phyloP scores from a whole-genome alignment of 2,797 vertebrate genomes.

The Monodelphis domestica region DNA sequence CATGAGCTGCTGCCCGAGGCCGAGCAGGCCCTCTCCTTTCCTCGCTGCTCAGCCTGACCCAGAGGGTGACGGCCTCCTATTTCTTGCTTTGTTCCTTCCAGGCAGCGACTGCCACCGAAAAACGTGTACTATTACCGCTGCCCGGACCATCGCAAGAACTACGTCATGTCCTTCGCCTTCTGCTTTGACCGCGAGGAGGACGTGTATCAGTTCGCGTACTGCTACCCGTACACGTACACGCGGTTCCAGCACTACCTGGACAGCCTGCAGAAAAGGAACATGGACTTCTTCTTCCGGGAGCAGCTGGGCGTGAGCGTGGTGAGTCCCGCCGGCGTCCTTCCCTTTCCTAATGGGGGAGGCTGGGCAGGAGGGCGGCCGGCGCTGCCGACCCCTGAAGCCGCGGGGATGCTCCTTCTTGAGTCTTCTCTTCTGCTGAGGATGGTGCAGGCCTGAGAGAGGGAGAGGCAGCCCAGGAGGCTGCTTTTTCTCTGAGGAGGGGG shows the following conservation, averaged over 20 bases:
- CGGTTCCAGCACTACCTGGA: slow-evolving; percentile 96
- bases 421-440: too few species aligned
- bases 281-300: slow-evolving; percentile 94
- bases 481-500: too few species aligned
- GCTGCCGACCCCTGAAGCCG: too few species aligned
- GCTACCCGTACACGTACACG: slow-evolving; percentile 98
- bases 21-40: slow-evolving; percentile 12
- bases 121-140: slow-evolving; percentile 99
- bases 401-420: too few species aligned
- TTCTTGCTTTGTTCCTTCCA: slow-evolving; percentile 82
- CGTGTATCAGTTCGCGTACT: slow-evolving; percentile 96
- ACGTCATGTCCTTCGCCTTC: slow-evolving; percentile 99
- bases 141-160: slow-evolving; percentile 96
- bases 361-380: too few species aligned
- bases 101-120: slow-evolving; percentile 96
- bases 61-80: background rate
- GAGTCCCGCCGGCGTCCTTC: too few species aligned
- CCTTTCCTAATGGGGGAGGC: too few species aligned
- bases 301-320: slow-evolving; percentile 96
- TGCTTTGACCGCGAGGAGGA: slow-evolving; percentile 98
- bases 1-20: slow-evolving; percentile 2
- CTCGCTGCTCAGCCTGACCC: slow-evolving; percentile 29
- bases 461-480: too few species aligned
- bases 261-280: slow-evolving; percentile 92
- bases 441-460: too few species aligned